Evolutionary conservation across 1,140 invertebrate genomes (phyloP).

Genomic region (Drosophila littoralis): DNA sequence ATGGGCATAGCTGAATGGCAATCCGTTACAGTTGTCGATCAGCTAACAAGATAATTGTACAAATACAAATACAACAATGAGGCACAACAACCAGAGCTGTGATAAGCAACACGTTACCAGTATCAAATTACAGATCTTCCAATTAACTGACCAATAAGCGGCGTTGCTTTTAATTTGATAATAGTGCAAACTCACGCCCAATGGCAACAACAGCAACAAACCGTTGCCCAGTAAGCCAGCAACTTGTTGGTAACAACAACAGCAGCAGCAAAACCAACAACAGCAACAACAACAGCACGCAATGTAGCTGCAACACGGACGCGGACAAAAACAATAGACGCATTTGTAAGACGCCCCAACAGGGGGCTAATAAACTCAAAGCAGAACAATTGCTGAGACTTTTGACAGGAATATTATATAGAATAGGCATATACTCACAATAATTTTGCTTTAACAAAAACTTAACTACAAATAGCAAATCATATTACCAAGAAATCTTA

Average conservation of each 20-base stretch:
- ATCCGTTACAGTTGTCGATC: constrained; percentile 82
- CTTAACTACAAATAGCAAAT: background rate
- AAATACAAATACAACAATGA: constrained; percentile 37
- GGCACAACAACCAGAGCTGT: constrained; percentile 45
- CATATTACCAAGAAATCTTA: constrained; percentile 28
- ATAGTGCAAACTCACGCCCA: constrained; percentile 77
- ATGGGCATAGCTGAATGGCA: constrained; percentile 37
- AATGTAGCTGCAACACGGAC: constrained; percentile 54
- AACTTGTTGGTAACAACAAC: constrained; percentile 37
- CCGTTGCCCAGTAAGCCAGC: constrained; percentile 30
- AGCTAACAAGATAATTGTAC: constrained; percentile 80
- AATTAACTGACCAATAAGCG: constrained; percentile 80
- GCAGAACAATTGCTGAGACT: constrained; percentile 63
- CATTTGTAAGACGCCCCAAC: constrained; percentile 75
- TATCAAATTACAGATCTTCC: constrained; percentile 81
- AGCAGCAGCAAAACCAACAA: constrained; percentile 19
- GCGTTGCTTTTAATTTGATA: constrained; percentile 74
- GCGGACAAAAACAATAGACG: constrained; percentile 67
- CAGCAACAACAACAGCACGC: constrained; percentile 29
- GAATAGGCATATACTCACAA: constrained; percentile 20
- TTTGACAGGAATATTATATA: constrained; percentile 50
- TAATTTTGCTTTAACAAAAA: constrained; percentile 19
- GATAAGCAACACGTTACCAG: constrained; percentile 78
- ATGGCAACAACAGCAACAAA: constrained; percentile 11
- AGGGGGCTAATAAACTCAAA: constrained; percentile 78